These are phyloP conservation scores for Pluvianellus socialis DNA, from an alignment of 2,113 vertebrate genomes.

Conservation along the genomic window DNA sequence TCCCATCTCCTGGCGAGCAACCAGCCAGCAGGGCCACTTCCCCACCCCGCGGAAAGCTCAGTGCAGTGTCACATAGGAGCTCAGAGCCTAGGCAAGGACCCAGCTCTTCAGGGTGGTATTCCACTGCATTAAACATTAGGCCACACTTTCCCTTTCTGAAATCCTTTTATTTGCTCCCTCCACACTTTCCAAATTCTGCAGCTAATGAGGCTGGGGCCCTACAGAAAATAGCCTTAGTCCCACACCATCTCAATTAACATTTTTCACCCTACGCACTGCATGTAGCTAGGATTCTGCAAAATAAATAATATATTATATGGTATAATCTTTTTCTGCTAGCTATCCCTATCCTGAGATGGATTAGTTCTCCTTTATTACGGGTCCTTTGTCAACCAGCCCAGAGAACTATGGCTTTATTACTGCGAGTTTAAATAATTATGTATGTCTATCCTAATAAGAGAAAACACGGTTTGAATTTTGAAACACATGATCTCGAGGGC, in stretches of 20 bases:
- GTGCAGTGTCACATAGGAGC: not conserved
- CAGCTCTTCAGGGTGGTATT: not conserved
- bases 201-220: not conserved
- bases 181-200: not conserved
- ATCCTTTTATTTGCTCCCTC: not conserved
- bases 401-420: not conserved
- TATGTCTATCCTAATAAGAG: not conserved
- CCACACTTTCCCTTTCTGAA: not conserved
- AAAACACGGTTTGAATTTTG: not conserved
- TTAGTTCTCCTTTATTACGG: not conserved
- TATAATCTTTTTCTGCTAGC: not conserved
- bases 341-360: not conserved
- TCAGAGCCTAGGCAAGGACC: not conserved
- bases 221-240: not conserved
- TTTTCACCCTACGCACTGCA: not conserved
- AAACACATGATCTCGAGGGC: not conserved
- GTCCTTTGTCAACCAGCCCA: not conserved
- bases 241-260: not conserved
- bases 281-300: not conserved
- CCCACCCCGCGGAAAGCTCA: not conserved
- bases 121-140: not conserved
- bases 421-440: not conserved
- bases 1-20: not conserved
- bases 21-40: not conserved
- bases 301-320: not conserved